Percentiles rank a stretch among this genome's conserved stretches.
Evolutionary conservation across 1,140 invertebrate genomes (phyloP).

Genomic region (Papilio glaucus): DNA sequence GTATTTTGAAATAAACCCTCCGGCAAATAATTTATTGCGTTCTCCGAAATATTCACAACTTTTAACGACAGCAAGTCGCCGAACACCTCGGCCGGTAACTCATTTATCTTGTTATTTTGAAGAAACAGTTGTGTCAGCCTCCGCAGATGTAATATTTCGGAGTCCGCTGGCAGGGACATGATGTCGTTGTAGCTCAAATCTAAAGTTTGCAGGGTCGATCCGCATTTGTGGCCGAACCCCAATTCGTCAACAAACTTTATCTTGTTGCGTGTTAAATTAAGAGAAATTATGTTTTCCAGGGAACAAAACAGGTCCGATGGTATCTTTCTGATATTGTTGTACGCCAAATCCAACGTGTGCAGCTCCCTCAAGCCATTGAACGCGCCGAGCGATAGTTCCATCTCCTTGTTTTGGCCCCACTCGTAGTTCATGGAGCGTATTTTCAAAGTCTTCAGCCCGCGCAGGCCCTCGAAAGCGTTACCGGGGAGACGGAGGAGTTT

Average conservation of each 20-base stretch:
- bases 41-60: constrained; percentile 91
- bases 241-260: constrained; percentile 87
- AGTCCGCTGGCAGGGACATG: constrained; percentile 86
- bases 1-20: constrained; percentile 88
- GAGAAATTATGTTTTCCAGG: constrained; percentile 87
- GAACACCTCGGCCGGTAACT: constrained; percentile 87
- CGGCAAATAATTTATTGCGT: constrained; percentile 88
- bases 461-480: constrained; percentile 88
- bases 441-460: constrained; percentile 87
- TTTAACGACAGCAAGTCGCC: constrained; percentile 87
- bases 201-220: constrained; percentile 86
- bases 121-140: constrained; percentile 89
- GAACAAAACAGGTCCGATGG: constrained; percentile 89
- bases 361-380: constrained; percentile 87
- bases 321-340: constrained; percentile 89
- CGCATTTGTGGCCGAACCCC: constrained; percentile 85
- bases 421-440: constrained; percentile 88
- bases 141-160: constrained; percentile 86
- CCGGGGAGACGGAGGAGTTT: constrained; percentile 88
- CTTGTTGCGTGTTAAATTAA: constrained; percentile 91
- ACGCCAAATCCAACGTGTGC: constrained; percentile 87
- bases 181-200: constrained; percentile 90
- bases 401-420: constrained; percentile 86
- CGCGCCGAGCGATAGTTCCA: constrained; percentile 86
- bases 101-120: constrained; percentile 89